Evolutionary conservation across 2,797 vertebrate genomes (phyloP).

Genomic region (Hydrophis major): DNA sequence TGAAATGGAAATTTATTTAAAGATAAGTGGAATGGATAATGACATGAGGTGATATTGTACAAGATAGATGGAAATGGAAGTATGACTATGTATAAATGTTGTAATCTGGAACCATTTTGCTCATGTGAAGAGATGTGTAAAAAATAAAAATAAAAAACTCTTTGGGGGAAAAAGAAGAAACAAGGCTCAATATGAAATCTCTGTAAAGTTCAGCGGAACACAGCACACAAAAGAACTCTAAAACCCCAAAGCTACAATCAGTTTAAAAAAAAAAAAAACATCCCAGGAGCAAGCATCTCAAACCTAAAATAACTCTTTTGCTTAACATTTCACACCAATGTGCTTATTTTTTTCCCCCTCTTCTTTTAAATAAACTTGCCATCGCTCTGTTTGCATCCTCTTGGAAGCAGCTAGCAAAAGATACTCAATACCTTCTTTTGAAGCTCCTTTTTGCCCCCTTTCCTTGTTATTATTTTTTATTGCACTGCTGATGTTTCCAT

Average conservation of each 20-base stretch:
- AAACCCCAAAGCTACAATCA: constrained; percentile 31
- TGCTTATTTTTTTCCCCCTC: background rate
- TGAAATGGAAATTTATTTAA: no score
- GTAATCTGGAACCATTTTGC: no score
- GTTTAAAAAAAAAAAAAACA: constrained; percentile 8
- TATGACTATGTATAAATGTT: no score
- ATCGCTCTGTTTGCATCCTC: constrained; percentile 46
- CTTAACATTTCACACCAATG: constrained; percentile 5
- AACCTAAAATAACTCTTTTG: constrained; percentile 17
- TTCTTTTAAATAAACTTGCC: constrained; percentile 11
- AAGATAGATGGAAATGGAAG: no score
- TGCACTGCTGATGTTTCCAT: constrained; percentile 31
- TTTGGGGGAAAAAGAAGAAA: background rate
- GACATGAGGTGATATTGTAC: no score
- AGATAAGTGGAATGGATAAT: no score
- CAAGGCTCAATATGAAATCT: constrained; percentile 11
- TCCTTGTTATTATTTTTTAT: constrained; percentile 4
- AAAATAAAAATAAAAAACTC: no score
- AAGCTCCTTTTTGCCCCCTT: background rate
- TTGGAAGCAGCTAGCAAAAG: constrained; percentile 18
- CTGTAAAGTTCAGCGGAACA: background rate
- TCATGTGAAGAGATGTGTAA: no score
- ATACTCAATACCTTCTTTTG: background rate
- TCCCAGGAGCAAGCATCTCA: background rate
- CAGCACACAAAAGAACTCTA: constrained; percentile 28